phyloP scores from a whole-genome alignment of 2,797 vertebrate species.

The Oreochromis mossambicus region DNA sequence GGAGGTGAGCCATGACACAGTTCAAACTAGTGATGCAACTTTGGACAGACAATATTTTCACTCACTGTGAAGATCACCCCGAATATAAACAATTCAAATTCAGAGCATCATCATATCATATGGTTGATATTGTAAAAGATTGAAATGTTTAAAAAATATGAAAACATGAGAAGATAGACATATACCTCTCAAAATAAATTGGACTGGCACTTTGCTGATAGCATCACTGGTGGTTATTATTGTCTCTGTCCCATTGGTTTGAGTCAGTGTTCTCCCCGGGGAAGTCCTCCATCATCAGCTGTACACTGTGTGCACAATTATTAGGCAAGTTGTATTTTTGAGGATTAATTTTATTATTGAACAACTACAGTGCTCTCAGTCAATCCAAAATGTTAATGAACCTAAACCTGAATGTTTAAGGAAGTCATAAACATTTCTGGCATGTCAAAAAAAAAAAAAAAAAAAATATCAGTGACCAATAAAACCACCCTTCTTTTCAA shows the following conservation, averaged over 20 bases:
- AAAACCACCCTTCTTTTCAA: too few species aligned
- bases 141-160: too few species aligned
- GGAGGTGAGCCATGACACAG: neutral
- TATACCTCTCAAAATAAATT: constrained; percentile 32
- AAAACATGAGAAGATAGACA: neutral
- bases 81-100: neutral
- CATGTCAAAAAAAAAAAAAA: too few species aligned
- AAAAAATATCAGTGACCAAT: too few species aligned
- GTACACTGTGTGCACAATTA: neutral
- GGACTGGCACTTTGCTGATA: constrained; percentile 36
- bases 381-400: too few species aligned
- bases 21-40: neutral
- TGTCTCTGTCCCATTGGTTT: neutral
- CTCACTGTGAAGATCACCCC: neutral
- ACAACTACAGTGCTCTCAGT: too few species aligned
- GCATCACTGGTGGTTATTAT: neutral
- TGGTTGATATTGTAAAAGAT: neutral
- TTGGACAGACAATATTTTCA: neutral
- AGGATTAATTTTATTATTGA: too few species aligned
- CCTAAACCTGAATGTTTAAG: too few species aligned
- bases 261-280: constrained; percentile 9
- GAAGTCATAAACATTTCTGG: too few species aligned
- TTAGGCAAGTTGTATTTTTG: too few species aligned
- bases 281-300: constrained; percentile 50
- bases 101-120: neutral